A percentile compares a stretch with the other conserved stretches of the same genome.
Conservation (phyloP, 2,888 invertebrate genomes). For the Heliconius cydno region DNA sequence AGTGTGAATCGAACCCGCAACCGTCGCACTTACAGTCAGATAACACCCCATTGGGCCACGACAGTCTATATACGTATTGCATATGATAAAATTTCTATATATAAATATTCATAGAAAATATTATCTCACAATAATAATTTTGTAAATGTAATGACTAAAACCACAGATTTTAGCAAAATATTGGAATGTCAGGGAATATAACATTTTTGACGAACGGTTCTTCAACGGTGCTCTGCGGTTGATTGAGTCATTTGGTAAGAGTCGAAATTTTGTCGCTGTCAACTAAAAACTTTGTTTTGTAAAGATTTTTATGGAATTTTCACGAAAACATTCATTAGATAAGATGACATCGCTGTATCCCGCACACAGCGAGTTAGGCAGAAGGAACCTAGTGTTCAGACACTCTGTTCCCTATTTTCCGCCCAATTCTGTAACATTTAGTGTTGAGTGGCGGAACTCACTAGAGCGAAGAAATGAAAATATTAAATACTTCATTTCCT, state of each 20-base stretch:
- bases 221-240: conserved; percentile 27
- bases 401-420: no score
- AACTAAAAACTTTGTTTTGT: not conserved
- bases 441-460: no score
- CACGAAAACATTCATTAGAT: not conserved
- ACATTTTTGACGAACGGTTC: conserved; percentile 28
- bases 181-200: conserved; percentile 15
- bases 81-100: not conserved
- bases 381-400: no score
- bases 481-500: no score
- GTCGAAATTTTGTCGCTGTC: not conserved
- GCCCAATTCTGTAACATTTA: no score
- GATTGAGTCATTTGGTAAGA: conserved; percentile 17
- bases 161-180: conserved; percentile 9
- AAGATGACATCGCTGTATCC: no score
- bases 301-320: not conserved
- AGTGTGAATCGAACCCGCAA: no score
- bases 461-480: no score
- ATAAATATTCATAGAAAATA: not conserved
- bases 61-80: no score
- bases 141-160: not conserved
- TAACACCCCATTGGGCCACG: no score
- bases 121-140: not conserved
- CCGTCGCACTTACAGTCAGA: no score
- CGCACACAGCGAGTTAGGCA: no score